A percentile compares a stretch with the other conserved stretches of the same genome.
Evolutionary conservation across 2,888 invertebrate genomes (phyloP).

Genomic region (Galeopsomyia nigrocyanea): DNA sequence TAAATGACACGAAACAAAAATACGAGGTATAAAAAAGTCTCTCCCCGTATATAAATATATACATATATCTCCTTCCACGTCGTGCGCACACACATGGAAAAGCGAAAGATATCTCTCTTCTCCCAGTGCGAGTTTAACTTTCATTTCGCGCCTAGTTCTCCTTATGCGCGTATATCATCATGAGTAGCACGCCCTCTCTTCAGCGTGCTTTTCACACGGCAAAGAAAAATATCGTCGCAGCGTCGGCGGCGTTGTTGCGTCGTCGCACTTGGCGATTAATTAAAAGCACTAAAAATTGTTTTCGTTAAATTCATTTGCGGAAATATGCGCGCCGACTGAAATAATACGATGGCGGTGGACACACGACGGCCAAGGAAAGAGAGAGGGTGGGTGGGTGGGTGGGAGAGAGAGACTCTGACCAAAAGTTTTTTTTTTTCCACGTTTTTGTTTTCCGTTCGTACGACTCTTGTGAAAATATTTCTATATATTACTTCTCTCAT

Average conservation of each 20-base stretch:
- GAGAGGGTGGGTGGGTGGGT: conserved; percentile 29
- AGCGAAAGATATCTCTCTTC: conserved; percentile 4
- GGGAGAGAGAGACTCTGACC: conserved; percentile 41
- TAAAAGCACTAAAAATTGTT: conserved; percentile 68
- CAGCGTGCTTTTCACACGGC: neutral
- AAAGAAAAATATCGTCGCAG: conserved; percentile 34
- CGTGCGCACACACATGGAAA: conserved; percentile 15
- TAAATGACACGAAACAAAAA: conserved; percentile 23
- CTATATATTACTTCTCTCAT: conserved; percentile 59
- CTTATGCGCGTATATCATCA: conserved; percentile 25
- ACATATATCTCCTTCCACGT: conserved; percentile 1
- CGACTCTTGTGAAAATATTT: conserved; percentile 66
- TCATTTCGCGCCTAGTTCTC: conserved; percentile 42
- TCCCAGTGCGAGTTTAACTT: conserved; percentile 29
- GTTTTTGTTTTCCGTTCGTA: conserved; percentile 61
- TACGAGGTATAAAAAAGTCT: conserved; percentile 2
- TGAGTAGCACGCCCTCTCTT: neutral
- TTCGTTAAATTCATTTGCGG: conserved; percentile 68
- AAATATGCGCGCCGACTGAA: conserved; percentile 67
- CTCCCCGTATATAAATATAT: no score
- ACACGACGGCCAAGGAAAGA: conserved; percentile 17
- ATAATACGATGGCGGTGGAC: conserved; percentile 64
- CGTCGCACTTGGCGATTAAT: conserved; percentile 62
- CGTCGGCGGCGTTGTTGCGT: neutral
- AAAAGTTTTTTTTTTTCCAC: conserved; percentile 59